Percentiles rank a stretch among this genome's conserved stretches.
Conservation (phyloP, 2,113 vertebrate species). For the Ploceus nigricollis region DNA sequence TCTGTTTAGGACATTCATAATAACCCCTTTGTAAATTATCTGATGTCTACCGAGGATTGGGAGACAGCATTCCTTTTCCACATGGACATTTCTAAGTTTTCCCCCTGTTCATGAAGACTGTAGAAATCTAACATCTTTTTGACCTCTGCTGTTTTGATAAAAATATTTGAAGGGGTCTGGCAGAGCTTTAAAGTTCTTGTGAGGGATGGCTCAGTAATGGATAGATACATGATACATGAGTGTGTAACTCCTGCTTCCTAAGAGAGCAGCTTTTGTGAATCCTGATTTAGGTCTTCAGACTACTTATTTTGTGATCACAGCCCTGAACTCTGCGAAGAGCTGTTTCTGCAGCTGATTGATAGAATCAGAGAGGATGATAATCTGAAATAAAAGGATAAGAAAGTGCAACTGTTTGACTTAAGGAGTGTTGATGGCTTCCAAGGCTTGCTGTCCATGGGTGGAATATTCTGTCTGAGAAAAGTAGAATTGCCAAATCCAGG, state of each 20-base stretch:
- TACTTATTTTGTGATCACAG: neutral
- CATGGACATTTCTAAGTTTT: neutral
- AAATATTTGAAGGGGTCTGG: neutral
- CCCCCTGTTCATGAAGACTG: neutral
- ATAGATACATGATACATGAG: neutral
- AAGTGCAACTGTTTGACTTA: neutral
- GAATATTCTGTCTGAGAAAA: neutral
- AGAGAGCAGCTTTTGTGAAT: neutral
- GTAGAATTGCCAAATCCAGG: neutral
- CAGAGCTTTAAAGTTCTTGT: neutral
- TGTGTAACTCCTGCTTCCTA: neutral
- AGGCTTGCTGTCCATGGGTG: neutral
- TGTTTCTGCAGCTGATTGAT: neutral
- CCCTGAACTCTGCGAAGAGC: neutral
- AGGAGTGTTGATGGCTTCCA: neutral
- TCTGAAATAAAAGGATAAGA: neutral
- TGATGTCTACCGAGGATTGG: neutral
- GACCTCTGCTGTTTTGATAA: neutral
- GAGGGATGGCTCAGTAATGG: neutral
- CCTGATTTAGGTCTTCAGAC: neutral
- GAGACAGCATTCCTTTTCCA: neutral
- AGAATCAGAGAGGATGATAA: neutral
- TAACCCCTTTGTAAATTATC: neutral
- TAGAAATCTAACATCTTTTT: neutral
- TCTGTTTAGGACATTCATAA: neutral